phyloP scores from a whole-genome alignment of 2,888 invertebrate species.

The Eucera pruinosa region DNA sequence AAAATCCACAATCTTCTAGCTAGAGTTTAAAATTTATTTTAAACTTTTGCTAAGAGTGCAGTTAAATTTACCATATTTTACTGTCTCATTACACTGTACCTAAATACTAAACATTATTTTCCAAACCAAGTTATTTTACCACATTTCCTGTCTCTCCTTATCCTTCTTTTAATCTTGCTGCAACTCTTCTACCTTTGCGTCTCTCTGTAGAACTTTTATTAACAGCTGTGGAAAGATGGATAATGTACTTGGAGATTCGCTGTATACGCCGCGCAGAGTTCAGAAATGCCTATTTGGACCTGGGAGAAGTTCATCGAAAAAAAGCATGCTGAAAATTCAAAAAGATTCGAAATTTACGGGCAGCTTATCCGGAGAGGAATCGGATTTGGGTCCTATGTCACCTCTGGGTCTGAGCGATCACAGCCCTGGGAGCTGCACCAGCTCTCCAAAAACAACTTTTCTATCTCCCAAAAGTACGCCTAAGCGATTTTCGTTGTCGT shows the following conservation, averaged over 20 bases:
- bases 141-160: too few relatives aligned
- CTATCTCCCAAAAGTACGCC: conserved; percentile 74
- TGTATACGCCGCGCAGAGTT: conserved; percentile 73
- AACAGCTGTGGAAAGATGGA: conserved; percentile 46
- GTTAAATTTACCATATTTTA: too few relatives aligned
- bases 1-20: too few relatives aligned
- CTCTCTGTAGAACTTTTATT: neutral
- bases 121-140: too few relatives aligned
- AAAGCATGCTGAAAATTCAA: conserved; percentile 65
- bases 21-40: too few relatives aligned
- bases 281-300: conserved; percentile 72
- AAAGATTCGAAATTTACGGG: conserved; percentile 17
- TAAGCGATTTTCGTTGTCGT: conserved; percentile 45
- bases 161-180: too few relatives aligned
- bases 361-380: conserved; percentile 75
- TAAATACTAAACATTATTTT: too few relatives aligned
- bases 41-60: too few relatives aligned
- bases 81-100: too few relatives aligned
- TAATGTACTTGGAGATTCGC: conserved; percentile 63
- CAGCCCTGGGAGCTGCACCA: neutral
- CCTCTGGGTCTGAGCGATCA: conserved; percentile 66
- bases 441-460: neutral
- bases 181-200: too few relatives aligned
- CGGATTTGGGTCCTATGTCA: conserved; percentile 81
- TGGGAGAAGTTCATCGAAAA: conserved; percentile 69